A percentile compares a stretch with the other conserved stretches of the same genome.
Conservation (phyloP, 2,113 vertebrate species). For the Falcunculus frontatus region DNA sequence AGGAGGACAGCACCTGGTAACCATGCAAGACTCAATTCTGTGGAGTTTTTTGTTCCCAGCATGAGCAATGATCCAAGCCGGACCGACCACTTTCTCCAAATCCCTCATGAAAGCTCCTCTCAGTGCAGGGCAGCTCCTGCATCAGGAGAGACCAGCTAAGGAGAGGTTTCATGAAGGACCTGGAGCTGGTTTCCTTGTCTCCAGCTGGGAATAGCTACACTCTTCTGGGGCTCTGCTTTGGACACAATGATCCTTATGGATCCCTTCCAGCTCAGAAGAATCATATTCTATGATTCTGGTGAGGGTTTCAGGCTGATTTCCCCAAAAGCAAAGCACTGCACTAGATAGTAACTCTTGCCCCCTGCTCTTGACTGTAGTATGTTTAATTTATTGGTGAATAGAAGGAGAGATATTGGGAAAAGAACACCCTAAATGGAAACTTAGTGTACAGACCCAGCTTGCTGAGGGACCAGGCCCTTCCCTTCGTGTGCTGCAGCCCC, state of each 20-base stretch:
- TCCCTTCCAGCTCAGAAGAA: background rate
- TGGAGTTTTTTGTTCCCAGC: background rate
- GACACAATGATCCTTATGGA: background rate
- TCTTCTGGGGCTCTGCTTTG: background rate
- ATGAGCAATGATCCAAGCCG: background rate
- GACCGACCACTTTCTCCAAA: background rate
- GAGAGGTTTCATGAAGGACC: background rate
- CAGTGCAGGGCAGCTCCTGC: background rate
- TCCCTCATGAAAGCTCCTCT: background rate
- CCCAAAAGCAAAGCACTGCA: background rate
- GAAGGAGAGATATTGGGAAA: background rate
- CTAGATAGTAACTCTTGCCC: background rate
- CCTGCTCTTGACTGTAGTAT: background rate
- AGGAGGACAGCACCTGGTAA: background rate
- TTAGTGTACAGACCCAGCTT: background rate
- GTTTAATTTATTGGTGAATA: background rate
- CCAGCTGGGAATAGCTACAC: background rate
- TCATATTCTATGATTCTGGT: background rate
- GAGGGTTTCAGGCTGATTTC: background rate
- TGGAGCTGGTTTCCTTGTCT: background rate
- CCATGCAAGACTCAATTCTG: background rate
- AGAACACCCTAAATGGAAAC: background rate
- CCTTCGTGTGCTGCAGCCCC: background rate
- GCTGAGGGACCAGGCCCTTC: background rate
- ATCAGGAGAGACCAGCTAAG: background rate